A percentile compares a stretch with the other conserved stretches of the same genome.
Conservation (phyloP, 2,888 invertebrate genomes). For the Brachypalpus laphriformis region DNA sequence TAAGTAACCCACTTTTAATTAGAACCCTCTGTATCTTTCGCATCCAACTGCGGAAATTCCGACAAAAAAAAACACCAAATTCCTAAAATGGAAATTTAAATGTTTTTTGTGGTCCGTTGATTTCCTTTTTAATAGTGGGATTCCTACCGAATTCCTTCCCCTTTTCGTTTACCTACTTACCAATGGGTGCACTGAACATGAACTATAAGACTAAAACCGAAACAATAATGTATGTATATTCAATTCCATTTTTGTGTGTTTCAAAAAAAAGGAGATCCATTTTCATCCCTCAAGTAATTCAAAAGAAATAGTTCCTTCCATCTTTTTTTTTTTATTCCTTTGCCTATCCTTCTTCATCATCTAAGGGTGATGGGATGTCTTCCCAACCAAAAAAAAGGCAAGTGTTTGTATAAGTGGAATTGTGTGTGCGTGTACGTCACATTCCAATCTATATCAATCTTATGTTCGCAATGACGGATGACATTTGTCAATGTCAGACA, state of each 20-base stretch:
- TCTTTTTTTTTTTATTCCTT: slow-evolving; percentile 50
- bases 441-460: slow-evolving; percentile 84
- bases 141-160: slow-evolving; percentile 40
- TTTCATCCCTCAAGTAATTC: slow-evolving; percentile 65
- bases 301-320: slow-evolving; percentile 61
- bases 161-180: slow-evolving; percentile 4
- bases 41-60: slow-evolving; percentile 33
- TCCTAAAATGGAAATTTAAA: slow-evolving; percentile 43
- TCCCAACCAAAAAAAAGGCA: slow-evolving; percentile 28
- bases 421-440: slow-evolving; percentile 81
- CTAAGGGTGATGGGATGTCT: slow-evolving; percentile 48
- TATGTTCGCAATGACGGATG: slow-evolving; percentile 83
- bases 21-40: slow-evolving; percentile 32
- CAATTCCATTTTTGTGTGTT: slow-evolving; percentile 43
- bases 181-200: slow-evolving; percentile 43
- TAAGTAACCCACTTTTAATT: slow-evolving; percentile 38
- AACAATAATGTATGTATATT: slow-evolving; percentile 46
- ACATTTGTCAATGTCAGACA: slow-evolving; percentile 83
- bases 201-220: slow-evolving; percentile 3
- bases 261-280: slow-evolving; percentile 37
- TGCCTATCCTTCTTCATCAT: slow-evolving; percentile 64
- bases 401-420: slow-evolving; percentile 70
- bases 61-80: slow-evolving; percentile 22
- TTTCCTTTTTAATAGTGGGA: slow-evolving; percentile 13
- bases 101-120: slow-evolving; percentile 56